Percentiles rank a stretch among this genome's conserved stretches.
Evolutionary conservation across 2,113 vertebrate genomes (phyloP).

Genomic region (Embiotoca jacksoni): DNA sequence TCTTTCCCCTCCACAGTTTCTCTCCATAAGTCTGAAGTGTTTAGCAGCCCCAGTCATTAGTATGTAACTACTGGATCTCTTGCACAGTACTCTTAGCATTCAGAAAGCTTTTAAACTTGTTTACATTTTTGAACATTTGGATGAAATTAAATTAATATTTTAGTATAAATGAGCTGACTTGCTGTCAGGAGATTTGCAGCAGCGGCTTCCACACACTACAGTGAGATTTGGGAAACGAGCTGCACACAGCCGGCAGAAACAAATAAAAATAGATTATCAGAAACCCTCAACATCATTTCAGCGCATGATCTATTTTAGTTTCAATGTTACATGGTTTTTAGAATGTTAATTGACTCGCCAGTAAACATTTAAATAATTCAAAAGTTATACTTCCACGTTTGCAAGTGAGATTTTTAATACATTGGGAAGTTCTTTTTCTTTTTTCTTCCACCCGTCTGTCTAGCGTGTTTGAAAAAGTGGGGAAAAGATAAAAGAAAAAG

Average conservation of each 20-base stretch:
- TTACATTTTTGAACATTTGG: slow-evolving; percentile 56
- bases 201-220: slow-evolving; percentile 29
- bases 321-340: slow-evolving; percentile 35
- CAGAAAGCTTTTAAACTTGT: slow-evolving; percentile 61
- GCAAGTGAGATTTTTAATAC: slow-evolving; percentile 49
- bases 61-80: slow-evolving; percentile 16
- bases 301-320: slow-evolving; percentile 51
- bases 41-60: slow-evolving; percentile 1
- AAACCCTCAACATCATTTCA: slow-evolving; percentile 60
- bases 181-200: slow-evolving; percentile 60
- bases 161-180: slow-evolving; percentile 52
- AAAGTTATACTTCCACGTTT: slow-evolving; percentile 65
- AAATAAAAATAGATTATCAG: slow-evolving; percentile 67
- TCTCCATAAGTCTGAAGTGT: slow-evolving; percentile 8
- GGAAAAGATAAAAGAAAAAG: slow-evolving; percentile 75
- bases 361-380: slow-evolving; percentile 78
- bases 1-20: slow-evolving; percentile 9
- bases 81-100: slow-evolving; percentile 20
- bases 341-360: slow-evolving; percentile 63
- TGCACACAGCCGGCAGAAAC: slow-evolving; percentile 48
- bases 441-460: slow-evolving; percentile 44
- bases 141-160: slow-evolving; percentile 68
- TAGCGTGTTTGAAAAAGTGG: slow-evolving; percentile 60
- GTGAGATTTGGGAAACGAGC: slow-evolving; percentile 39
- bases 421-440: slow-evolving; percentile 40